These are phyloP conservation scores for Edolisoma coerulescens DNA, from an alignment of 2,113 vertebrate genomes.

Conservation along the genomic window DNA sequence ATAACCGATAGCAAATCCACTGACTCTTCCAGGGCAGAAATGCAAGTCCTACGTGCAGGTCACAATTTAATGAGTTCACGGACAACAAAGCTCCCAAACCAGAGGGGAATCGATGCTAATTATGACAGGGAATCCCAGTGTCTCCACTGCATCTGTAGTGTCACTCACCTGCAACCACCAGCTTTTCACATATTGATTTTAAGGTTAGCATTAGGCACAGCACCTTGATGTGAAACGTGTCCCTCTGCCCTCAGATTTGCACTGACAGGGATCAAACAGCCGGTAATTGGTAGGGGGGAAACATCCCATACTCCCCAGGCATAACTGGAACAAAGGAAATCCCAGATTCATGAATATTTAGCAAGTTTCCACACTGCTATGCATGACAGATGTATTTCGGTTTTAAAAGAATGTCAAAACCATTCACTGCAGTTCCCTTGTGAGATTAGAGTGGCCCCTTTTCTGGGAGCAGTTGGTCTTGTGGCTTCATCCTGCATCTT, in stretches of 20 bases:
- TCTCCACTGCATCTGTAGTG: not conserved
- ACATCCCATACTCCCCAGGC: not conserved
- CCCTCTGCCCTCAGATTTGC: not conserved
- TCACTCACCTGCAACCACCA: not conserved
- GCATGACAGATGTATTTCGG: not conserved
- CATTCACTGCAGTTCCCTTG: not conserved
- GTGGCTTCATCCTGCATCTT: not conserved
- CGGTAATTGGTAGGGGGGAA: not conserved
- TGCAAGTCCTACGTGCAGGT: not conserved
- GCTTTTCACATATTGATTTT: not conserved
- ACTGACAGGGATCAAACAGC: not conserved
- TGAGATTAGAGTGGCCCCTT: not conserved
- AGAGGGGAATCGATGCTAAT: not conserved
- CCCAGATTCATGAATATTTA: constrained; percentile 10
- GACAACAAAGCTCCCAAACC: not conserved
- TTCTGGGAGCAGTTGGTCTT: not conserved
- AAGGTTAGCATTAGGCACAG: not conserved
- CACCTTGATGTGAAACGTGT: not conserved
- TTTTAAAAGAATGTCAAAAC: not conserved
- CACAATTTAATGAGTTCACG: constrained; percentile 27
- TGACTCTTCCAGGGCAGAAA: not conserved
- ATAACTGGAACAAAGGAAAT: not conserved
- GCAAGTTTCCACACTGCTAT: not conserved
- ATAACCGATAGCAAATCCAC: not conserved
- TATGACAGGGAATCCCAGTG: not conserved